Evolutionary conservation across 2,113 vertebrate genomes (phyloP), one percentile per base, ranked within the genome.

Genomic region (Callipepla californica): DNA sequence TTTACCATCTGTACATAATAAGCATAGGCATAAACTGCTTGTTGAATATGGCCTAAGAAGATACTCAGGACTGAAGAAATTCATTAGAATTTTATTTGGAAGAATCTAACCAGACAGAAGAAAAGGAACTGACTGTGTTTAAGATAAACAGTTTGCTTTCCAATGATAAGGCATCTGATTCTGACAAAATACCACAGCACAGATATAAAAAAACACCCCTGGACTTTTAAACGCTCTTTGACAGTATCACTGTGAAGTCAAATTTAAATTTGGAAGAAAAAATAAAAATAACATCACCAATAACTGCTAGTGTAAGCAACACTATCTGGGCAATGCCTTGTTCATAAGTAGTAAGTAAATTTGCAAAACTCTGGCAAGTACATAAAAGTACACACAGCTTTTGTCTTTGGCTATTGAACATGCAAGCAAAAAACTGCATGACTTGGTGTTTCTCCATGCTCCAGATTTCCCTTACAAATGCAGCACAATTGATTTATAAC

Each of bases 381-480:
- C 14, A 12, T 26, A 16, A 61, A 72, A 77, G 12, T 42, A 89
- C 30, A 21, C 25, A 45, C 4, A 13, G 10, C 7, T 12, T 74
- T 90, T 17, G 1, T 80, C 34, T 79, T 45, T 75, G 14, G 13
- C 26, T 81, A 22, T 19, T 32, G 53, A 73, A 81, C 14, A n/a
- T 0, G 0, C 0, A 2, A 93, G 22, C 38, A 53, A 65, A 79
- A 78, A n/a, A 2, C 6, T 9, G 12, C 17, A 22, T 9, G 28
- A 53, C 47, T 32, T 1, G 0, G 5, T 26, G 53, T 26, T 57
- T 82, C 25, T 17, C 66, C 17, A 7, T 38, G 9, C 26, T 65
- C 4, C n/a, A 67, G 3, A 36, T 90, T 90, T 74, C 55, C 25
- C 45, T 77, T 48, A 34, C 19, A 75, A 67, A 61, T 30, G 2